These are phyloP conservation scores for Scaptomyza parva DNA, from an alignment of 2,888 invertebrate genomes.

Conservation along the genomic window DNA sequence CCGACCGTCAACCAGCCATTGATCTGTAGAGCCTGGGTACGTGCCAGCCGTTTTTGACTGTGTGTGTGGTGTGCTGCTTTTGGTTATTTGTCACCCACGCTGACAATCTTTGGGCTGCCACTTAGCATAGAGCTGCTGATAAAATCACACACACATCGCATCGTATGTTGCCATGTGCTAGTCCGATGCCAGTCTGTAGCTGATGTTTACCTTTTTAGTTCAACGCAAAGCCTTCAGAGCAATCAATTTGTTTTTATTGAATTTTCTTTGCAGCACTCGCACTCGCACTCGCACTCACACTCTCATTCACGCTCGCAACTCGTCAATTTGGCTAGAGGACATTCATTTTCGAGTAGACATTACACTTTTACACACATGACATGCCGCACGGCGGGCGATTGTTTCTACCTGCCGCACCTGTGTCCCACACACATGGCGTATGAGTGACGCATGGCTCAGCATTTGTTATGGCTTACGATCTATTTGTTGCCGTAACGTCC, in stretches of 20 bases:
- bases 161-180: constrained; percentile 8
- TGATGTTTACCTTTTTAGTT: constrained; percentile 64
- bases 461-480: constrained; percentile 67
- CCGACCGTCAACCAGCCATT: constrained; percentile 20
- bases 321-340: constrained; percentile 63
- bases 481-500: constrained; percentile 23
- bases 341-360: constrained; percentile 59
- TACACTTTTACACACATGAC: constrained; percentile 24
- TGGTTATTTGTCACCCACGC: constrained; percentile 57
- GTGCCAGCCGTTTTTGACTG: constrained; percentile 29
- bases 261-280: constrained; percentile 55
- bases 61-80: no score
- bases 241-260: constrained; percentile 80
- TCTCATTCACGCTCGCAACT: constrained; percentile 18
- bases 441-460: constrained; percentile 75
- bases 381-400: constrained; percentile 9
- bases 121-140: constrained; percentile 62
- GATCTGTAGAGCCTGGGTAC: constrained; percentile 26
- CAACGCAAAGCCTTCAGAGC: constrained; percentile 69
- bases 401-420: constrained; percentile 4
- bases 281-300: not conserved
- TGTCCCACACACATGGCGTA: constrained; percentile 56
- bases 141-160: constrained; percentile 24
- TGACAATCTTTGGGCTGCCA: constrained; percentile 68
- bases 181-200: no score